These are phyloP conservation scores for Andrena trimmerana DNA, from an alignment of 2,888 invertebrate species.

Conservation along the genomic window DNA sequence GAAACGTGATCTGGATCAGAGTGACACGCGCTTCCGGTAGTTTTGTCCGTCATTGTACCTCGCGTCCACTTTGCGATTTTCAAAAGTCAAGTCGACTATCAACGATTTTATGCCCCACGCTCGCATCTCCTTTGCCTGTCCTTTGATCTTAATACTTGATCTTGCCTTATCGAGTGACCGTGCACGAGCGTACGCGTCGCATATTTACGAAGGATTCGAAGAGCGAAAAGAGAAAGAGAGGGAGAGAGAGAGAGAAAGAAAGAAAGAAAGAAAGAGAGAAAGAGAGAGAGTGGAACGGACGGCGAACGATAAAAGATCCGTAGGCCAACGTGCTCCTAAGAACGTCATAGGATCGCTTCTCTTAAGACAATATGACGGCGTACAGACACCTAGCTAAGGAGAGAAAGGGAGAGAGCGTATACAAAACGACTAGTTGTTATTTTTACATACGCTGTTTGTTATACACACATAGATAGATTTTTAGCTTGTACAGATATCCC, in stretches of 20 bases:
- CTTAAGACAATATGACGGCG: slow-evolving; percentile 63
- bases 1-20: neutral
- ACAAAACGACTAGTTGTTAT: slow-evolving; percentile 47
- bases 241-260: slow-evolving; percentile 1
- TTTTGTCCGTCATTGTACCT: neutral
- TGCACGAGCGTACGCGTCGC: slow-evolving; percentile 28
- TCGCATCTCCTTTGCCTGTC: slow-evolving; percentile 42
- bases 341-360: slow-evolving; percentile 56
- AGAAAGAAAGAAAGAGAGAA: slow-evolving; percentile 18
- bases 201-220: slow-evolving; percentile 38
- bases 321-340: slow-evolving; percentile 46
- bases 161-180: slow-evolving; percentile 66
- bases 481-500: slow-evolving; percentile 56
- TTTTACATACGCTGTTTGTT: slow-evolving; percentile 38
- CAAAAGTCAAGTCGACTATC: neutral
- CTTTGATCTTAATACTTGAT: slow-evolving; percentile 55
- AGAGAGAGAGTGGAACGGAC: slow-evolving; percentile 53
- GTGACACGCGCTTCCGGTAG: neutral
- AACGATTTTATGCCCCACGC: neutral
- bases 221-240: slow-evolving; percentile 25
- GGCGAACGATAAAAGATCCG: slow-evolving; percentile 46
- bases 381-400: slow-evolving; percentile 66
- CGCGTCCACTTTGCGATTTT: slow-evolving; percentile 2
- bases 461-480: slow-evolving; percentile 38
- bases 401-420: slow-evolving; percentile 60